Evolutionary conservation across 2,113 vertebrate genomes (phyloP).

Genomic region (Etheostoma cragini): DNA sequence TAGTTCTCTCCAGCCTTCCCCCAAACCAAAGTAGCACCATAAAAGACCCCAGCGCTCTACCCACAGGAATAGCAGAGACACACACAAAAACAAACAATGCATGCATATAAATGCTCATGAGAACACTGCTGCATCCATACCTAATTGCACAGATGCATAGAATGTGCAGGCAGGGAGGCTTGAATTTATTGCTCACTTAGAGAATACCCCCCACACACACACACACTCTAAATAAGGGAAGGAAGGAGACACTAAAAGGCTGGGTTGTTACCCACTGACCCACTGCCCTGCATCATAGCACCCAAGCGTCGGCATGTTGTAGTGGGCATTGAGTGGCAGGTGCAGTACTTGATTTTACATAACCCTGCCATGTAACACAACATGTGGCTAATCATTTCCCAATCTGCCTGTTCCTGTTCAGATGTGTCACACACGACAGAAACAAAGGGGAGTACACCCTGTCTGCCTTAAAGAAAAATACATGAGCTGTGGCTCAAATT

Average conservation of each 20-base stretch:
- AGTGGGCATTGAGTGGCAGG: slow-evolving; percentile 60
- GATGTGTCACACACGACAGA: slow-evolving; percentile 1
- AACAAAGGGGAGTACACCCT: slow-evolving; percentile 5
- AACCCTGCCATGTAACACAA: slow-evolving; percentile 59
- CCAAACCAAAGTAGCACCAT: slow-evolving; percentile 51
- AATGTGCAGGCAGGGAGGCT: slow-evolving; percentile 18
- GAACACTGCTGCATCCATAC: slow-evolving; percentile 39
- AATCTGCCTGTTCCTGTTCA: slow-evolving; percentile 43
- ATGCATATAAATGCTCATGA: slow-evolving; percentile 35
- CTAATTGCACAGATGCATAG: slow-evolving; percentile 43
- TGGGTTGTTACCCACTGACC: slow-evolving; percentile 62
- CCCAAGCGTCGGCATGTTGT: slow-evolving; percentile 46
- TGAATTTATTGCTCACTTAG: slow-evolving; percentile 14
- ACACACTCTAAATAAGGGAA: slow-evolving; percentile 14
- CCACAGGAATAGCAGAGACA: slow-evolving; percentile 56
- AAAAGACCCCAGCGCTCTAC: slow-evolving; percentile 49
- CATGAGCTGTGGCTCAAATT: slow-evolving; percentile 4
- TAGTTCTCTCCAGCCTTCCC: slow-evolving; percentile 36
- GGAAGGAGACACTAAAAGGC: slow-evolving; percentile 10
- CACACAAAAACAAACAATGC: slow-evolving; percentile 57
- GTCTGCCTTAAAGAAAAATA: background rate
- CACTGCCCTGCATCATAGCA: slow-evolving; percentile 58
- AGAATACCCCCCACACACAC: slow-evolving; percentile 21
- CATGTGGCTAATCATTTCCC: slow-evolving; percentile 58
- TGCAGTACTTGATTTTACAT: slow-evolving; percentile 60